Evolutionary conservation across 2,113 vertebrate species (phyloP).

Genomic region (Tragelaphus scriptus): DNA sequence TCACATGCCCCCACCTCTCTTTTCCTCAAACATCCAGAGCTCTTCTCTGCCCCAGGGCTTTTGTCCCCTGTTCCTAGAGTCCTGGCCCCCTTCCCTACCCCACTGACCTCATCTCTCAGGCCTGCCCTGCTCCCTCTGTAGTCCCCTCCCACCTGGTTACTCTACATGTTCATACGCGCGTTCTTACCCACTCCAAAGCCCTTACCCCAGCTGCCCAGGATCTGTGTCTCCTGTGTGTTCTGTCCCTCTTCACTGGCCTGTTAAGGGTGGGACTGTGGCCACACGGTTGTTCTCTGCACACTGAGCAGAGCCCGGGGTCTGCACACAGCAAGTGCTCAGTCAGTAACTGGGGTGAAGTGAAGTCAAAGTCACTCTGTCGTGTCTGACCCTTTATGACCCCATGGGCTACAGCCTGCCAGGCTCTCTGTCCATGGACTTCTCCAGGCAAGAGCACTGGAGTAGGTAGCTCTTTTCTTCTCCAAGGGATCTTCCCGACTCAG

Average conservation of each 20-base stretch:
- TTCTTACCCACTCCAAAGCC: neutral
- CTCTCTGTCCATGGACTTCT: neutral
- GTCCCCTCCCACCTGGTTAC: neutral
- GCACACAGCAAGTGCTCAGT: too few relatives aligned
- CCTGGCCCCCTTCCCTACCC: too few relatives aligned
- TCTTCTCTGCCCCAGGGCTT: neutral
- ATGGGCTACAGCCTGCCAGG: neutral
- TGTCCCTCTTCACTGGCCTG: too few relatives aligned
- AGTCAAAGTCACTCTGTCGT: neutral
- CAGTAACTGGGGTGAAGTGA: neutral
- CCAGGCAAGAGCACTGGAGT: neutral
- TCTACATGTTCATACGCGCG: fast-evolving
- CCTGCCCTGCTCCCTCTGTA: neutral
- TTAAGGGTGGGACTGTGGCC: fast-evolving
- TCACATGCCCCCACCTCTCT: neutral
- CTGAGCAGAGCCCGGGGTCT: neutral
- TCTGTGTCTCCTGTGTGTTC: neutral
- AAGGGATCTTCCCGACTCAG: neutral
- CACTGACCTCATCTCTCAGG: neutral
- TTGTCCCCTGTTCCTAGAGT: too few relatives aligned
- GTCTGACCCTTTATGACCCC: neutral
- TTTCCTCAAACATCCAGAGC: too few relatives aligned
- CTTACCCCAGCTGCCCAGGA: too few relatives aligned
- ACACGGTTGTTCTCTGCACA: neutral
- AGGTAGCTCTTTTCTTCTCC: neutral